Conservation (phyloP, 2,888 invertebrate genomes). For the Branchellion lobata region DNA sequence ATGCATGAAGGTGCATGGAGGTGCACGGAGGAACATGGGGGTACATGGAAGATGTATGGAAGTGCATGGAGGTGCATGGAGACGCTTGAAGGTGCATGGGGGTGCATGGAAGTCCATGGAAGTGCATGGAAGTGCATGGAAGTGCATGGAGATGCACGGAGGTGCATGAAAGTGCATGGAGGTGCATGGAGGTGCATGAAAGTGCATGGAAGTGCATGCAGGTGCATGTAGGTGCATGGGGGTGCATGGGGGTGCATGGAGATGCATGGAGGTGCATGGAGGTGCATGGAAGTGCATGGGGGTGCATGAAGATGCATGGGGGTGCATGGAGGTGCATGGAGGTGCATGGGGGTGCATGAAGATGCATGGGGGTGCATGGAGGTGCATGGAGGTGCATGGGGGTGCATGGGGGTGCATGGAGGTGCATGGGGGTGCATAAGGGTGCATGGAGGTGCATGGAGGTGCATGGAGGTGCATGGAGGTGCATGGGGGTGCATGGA, state of each 20-base stretch:
- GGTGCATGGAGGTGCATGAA: background rate
- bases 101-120: background rate
- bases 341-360: conserved; percentile 16
- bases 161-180: background rate
- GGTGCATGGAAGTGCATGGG: background rate
- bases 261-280: background rate
- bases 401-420: conserved; percentile 7
- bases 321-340: conserved; percentile 4
- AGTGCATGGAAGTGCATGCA: background rate
- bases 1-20: background rate
- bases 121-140: background rate
- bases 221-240: conserved; percentile 7
- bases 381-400: conserved; percentile 12
- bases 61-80: background rate
- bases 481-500: conserved; percentile 1
- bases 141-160: background rate
- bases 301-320: background rate
- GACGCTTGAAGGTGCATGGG: background rate
- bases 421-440: conserved; percentile 20
- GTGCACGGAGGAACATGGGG: background rate
- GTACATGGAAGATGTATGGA: too few species aligned
- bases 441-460: conserved; percentile 17
- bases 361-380: conserved; percentile 17
- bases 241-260: background rate
- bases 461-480: conserved; percentile 7